phyloP scores from a whole-genome alignment of 53 echinoderm and acorn worm species.

The Arbacia lixula region DNA sequence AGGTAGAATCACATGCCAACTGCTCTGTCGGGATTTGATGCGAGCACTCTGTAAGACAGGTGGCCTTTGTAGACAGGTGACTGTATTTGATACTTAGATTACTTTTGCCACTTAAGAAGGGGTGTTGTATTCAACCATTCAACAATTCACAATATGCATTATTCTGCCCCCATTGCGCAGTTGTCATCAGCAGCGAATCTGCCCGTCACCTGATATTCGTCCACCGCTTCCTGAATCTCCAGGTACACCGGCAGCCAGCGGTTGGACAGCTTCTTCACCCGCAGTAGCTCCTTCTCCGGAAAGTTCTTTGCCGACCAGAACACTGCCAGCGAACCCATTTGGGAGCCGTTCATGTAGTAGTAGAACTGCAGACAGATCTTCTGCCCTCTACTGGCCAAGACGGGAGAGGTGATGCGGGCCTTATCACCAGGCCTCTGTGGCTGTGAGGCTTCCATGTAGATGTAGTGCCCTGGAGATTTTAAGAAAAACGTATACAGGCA shows the following conservation, averaged over 20 bases:
- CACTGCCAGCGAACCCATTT: slow-evolving; percentile 66
- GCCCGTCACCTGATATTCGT: slow-evolving; percentile 56
- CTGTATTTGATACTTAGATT: too few species aligned
- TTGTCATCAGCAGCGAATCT: too few species aligned
- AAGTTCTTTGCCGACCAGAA: background rate
- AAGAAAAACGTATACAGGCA: too few species aligned
- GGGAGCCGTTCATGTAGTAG: slow-evolving; percentile 85
- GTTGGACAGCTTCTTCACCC: slow-evolving; percentile 28
- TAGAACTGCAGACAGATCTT: slow-evolving; percentile 79
- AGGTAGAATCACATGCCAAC: too few species aligned
- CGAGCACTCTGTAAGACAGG: too few species aligned
- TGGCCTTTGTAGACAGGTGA: too few species aligned
- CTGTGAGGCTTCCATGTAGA: slow-evolving; percentile 85
- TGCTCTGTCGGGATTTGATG: too few species aligned
- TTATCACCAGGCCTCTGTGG: slow-evolving; percentile 75
- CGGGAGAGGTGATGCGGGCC: slow-evolving; percentile 64
- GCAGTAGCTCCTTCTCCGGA: slow-evolving; percentile 12
- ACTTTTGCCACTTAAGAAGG: too few species aligned
- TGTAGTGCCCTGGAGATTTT: slow-evolving; percentile 66
- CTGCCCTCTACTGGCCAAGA: slow-evolving; percentile 35
- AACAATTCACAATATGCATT: too few species aligned
- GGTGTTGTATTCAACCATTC: too few species aligned
- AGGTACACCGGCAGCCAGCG: slow-evolving; percentile 57
- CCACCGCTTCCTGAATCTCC: slow-evolving; percentile 35
- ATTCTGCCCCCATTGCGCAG: too few species aligned